phyloP scores from a whole-genome alignment of 2,888 invertebrate species.

The Trichopoda pennipes region DNA sequence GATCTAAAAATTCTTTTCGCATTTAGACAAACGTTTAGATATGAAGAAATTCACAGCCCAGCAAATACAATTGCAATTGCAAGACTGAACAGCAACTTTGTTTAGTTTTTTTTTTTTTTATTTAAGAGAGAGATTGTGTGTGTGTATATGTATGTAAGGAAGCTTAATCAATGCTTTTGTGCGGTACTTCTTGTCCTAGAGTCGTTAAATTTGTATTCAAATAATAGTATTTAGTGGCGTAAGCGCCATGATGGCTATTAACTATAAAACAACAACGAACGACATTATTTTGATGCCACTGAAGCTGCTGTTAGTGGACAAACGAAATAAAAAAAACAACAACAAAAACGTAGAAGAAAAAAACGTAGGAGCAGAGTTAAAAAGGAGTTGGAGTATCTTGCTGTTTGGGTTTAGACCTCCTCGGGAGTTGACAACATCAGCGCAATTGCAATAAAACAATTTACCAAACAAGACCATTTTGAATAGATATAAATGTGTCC shows the following conservation, averaged over 20 bases:
- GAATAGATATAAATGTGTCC: conserved; percentile 67
- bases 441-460: conserved; percentile 79
- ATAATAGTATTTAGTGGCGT: conserved; percentile 36
- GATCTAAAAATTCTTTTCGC: conserved; percentile 23
- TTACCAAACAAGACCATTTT: conserved; percentile 74
- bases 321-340: conserved; percentile 1
- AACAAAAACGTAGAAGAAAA: background rate
- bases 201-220: conserved; percentile 31
- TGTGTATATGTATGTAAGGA: conserved; percentile 19
- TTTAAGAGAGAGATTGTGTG: background rate
- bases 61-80: conserved; percentile 36
- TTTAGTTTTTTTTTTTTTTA: conserved; percentile 2
- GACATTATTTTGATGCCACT: conserved; percentile 64
- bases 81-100: conserved; percentile 1
- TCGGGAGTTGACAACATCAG: conserved; percentile 77
- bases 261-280: conserved; percentile 63
- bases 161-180: conserved; percentile 62
- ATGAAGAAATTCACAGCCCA: conserved; percentile 60
- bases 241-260: conserved; percentile 66
- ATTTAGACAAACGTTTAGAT: conserved; percentile 50
- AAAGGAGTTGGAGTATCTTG: conserved; percentile 54
- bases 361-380: conserved; percentile 14
- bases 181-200: conserved; percentile 3
- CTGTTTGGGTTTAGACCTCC: conserved; percentile 75
- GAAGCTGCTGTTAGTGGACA: conserved; percentile 16